Evolutionary conservation across 2,113 vertebrate genomes (phyloP), one percentile per base, ranked within the genome.

Genomic region (Lophura nycthemera): DNA sequence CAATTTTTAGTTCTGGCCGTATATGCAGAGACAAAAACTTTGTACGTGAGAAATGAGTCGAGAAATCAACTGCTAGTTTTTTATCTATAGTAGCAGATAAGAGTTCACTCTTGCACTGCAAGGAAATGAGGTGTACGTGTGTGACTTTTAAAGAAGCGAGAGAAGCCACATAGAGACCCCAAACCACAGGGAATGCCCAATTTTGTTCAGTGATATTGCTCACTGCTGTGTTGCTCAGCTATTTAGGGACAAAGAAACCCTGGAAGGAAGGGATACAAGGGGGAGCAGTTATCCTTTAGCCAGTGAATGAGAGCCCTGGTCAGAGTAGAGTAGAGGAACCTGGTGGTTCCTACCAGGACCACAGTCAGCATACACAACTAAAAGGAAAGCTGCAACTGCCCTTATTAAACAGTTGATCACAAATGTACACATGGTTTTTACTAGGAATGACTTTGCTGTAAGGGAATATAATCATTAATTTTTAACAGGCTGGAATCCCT

Each of bases 121-220:
- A 83, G 36, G 30, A 59, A 90, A 29, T 34, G 60, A 61, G 56
- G 36, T 21, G 16, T 32, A 36, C 10, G 30, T 59, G 40, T 8
- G 13, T 56, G 6, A 29, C 11, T 47, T 65, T 48, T 30, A 47
- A 19, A 66, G 48, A 48, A 32, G 47, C 32, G 25, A 78, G 65
- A 77, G 61, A 86, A 73, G 17, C 45, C 18, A 36, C 25, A 27
- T 60, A n/a, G 29, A 40, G 18, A 73, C 36, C 20, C 14, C 60
- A 69, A 63, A 73, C 1, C 10, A 36, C 20, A 40, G 29, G 48
- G 47, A 47, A 73, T 77, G 3, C 0, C 18, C 22, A 0, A 6
- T 11, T 45, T 70, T 45, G 45, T 24, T 59, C 74, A n/a, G 18
- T 21, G 32, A 30, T 72, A 42, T 32, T 42, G 18, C 18, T 59